These are phyloP conservation scores for Cantharis nigra DNA, from an alignment of 2,888 invertebrate species.

Conservation along the genomic window DNA sequence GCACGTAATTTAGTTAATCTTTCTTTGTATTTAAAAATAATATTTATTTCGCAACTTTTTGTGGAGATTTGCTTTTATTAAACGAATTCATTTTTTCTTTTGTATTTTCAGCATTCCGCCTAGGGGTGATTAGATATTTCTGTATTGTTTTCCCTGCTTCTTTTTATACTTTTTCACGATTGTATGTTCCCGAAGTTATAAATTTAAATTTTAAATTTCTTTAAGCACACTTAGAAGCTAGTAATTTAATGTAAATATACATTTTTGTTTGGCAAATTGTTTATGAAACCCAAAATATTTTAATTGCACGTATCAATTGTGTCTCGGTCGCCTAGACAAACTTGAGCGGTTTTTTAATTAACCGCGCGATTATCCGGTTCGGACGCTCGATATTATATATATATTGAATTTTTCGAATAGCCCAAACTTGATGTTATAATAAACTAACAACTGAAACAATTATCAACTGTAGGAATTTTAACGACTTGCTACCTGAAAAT, in stretches of 20 bases:
- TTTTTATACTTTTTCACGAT: background rate
- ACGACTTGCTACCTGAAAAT: slow-evolving; percentile 3
- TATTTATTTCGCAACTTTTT: background rate
- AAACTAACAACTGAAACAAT: slow-evolving; percentile 1
- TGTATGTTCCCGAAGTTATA: background rate
- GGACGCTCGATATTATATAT: background rate
- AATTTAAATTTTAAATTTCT: slow-evolving; percentile 20
- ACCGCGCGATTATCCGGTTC: background rate
- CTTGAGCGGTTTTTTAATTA: background rate
- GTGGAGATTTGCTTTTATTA: slow-evolving; percentile 10
- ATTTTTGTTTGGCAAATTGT: background rate
- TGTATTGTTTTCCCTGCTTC: slow-evolving; percentile 15
- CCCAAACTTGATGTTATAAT: background rate
- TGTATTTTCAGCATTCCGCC: slow-evolving; percentile 17
- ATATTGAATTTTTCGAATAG: background rate
- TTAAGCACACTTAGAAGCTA: background rate
- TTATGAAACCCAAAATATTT: background rate
- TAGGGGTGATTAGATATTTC: slow-evolving; percentile 16
- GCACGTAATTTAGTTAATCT: background rate
- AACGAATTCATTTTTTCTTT: slow-evolving; percentile 18
- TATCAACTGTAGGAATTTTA: slow-evolving; percentile 2
- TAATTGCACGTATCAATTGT: background rate
- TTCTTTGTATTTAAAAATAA: background rate
- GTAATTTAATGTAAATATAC: background rate
- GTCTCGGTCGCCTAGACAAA: background rate